A percentile compares a stretch with the other conserved stretches of the same genome.
These are phyloP conservation scores for Teinopalpus imperialis DNA, from an alignment of 2,888 invertebrate genomes.

Conservation along the genomic window DNA sequence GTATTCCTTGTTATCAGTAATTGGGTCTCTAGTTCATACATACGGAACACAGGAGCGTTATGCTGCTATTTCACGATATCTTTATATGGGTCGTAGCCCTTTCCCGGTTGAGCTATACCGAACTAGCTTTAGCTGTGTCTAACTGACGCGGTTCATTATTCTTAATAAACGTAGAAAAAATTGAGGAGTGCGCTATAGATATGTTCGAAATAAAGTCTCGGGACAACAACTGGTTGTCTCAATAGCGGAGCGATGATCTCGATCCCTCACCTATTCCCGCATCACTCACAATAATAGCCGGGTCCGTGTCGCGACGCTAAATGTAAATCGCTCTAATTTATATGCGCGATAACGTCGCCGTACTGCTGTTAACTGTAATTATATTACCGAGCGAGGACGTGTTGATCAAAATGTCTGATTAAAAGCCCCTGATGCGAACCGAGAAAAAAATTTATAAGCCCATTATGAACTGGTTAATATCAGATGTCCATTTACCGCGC, in stretches of 20 bases:
- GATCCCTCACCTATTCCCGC: constrained; percentile 65
- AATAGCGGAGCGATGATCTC: constrained; percentile 50
- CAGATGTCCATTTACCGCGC: constrained; percentile 23
- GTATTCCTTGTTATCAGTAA: too few species aligned
- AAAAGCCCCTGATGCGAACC: constrained; percentile 60
- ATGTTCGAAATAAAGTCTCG: too few species aligned
- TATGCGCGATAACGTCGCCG: constrained; percentile 80
- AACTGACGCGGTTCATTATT: too few species aligned
- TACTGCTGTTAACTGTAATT: constrained; percentile 81
- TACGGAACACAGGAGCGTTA: too few species aligned
- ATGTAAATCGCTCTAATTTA: constrained; percentile 82
- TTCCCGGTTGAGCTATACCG: too few species aligned
- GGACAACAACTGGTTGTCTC: constrained; percentile 31
- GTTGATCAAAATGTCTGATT: constrained; percentile 79
- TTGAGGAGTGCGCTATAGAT: too few species aligned
- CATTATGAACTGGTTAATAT: constrained; percentile 32
- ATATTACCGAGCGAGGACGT: constrained; percentile 79
- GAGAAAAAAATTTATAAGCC: constrained; percentile 51
- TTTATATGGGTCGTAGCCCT: too few species aligned
- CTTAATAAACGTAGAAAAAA: too few species aligned
- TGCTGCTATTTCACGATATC: too few species aligned
- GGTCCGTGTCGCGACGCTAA: constrained; percentile 73
- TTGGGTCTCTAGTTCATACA: too few species aligned
- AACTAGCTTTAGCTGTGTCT: too few species aligned
- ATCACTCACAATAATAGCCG: constrained; percentile 75